These are phyloP conservation scores for Campopleginae sp. DNA, from an alignment of 2,888 invertebrate genomes.

Conservation along the genomic window DNA sequence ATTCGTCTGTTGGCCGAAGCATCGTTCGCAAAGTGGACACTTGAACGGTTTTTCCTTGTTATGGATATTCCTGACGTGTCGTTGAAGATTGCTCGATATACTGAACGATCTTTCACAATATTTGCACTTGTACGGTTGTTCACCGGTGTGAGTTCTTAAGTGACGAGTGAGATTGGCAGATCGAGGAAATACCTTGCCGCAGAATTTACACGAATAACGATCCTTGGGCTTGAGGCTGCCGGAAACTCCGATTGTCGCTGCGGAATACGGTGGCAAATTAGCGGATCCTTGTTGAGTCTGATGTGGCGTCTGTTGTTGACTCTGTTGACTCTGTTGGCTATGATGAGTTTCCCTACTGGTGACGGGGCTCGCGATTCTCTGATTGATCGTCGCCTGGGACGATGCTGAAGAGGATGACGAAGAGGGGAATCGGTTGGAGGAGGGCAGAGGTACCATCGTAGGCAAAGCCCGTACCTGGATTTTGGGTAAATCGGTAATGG, in stretches of 20 bases:
- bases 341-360: conserved; percentile 77
- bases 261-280: conserved; percentile 72
- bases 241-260: conserved; percentile 78
- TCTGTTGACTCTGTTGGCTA: conserved; percentile 77
- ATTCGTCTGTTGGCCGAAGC: conserved; percentile 99
- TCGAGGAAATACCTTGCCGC: conserved; percentile 98
- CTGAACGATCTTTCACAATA: conserved; percentile 99
- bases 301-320: conserved; percentile 67
- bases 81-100: conserved; percentile 98
- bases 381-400: conserved; percentile 84
- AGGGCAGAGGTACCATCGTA: conserved; percentile 82
- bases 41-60: conserved; percentile 99
- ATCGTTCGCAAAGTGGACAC: conserved; percentile 98
- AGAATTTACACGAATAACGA: conserved; percentile 98
- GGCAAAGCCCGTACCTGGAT: conserved; percentile 82
- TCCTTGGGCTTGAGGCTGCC: conserved; percentile 90
- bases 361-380: conserved; percentile 85
- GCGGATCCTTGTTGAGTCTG: conserved; percentile 71
- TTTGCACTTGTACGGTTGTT: conserved; percentile 98
- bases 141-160: conserved; percentile 98
- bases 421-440: conserved; percentile 83
- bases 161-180: conserved; percentile 99
- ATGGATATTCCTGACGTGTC: conserved; percentile 99
- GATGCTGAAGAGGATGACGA: conserved; percentile 78
- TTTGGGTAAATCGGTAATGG: conserved; percentile 87